Conservation (phyloP, 2,113 vertebrate genomes). For the Hydropotes inermis region DNA sequence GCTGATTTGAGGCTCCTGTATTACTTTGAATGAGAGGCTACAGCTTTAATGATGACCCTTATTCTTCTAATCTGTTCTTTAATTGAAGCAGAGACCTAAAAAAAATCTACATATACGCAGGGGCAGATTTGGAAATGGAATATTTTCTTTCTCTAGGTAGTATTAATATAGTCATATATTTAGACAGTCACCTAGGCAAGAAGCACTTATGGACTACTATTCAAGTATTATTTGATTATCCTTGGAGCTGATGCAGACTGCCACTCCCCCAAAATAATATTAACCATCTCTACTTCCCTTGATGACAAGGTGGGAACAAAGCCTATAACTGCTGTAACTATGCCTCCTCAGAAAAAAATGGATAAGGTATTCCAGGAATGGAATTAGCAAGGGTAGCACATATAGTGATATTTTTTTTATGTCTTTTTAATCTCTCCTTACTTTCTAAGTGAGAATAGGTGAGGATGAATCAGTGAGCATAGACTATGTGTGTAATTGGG, state of each 20-base stretch:
- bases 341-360: not conserved
- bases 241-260: not conserved
- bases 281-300: not conserved
- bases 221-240: not conserved
- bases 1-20: not conserved
- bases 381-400: not conserved
- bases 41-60: not conserved
- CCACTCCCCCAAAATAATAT: not conserved
- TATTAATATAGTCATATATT: not conserved
- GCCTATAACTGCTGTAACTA: not conserved
- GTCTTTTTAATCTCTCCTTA: not conserved
- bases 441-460: not conserved
- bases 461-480: not conserved
- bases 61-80: not conserved
- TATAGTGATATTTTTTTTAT: not conserved
- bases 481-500: fast-evolving
- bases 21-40: not conserved
- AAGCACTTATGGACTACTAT: not conserved
- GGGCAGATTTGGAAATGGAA: not conserved
- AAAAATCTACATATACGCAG: not conserved
- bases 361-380: not conserved
- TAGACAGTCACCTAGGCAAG: not conserved
- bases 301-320: not conserved
- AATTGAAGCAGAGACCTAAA: not conserved
- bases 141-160: not conserved